Evolutionary conservation across 2,888 invertebrate genomes (phyloP).

Genomic region (Ectemnius continuus): DNA sequence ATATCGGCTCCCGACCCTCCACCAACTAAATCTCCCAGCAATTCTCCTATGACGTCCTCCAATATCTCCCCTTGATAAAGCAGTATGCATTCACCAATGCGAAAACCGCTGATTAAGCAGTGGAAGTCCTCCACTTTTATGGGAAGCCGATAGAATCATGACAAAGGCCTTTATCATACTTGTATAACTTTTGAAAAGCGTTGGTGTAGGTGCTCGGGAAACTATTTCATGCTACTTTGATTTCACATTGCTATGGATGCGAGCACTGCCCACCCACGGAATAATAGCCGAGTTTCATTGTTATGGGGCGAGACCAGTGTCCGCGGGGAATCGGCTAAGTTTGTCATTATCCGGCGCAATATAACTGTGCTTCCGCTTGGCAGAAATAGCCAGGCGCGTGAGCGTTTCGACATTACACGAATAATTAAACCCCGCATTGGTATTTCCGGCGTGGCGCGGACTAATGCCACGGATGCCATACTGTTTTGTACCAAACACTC

Average conservation of each 20-base stretch:
- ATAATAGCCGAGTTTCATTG: slow-evolving; percentile 47
- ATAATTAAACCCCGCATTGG: slow-evolving; percentile 52
- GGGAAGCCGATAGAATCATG: too few species aligned
- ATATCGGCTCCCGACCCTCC: too few species aligned
- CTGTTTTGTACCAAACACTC: too few species aligned
- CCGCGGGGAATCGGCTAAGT: slow-evolving; percentile 59
- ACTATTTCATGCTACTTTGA: slow-evolving; percentile 33
- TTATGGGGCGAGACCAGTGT: slow-evolving; percentile 49
- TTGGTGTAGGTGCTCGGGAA: slow-evolving; percentile 1
- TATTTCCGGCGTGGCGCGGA: slow-evolving; percentile 34
- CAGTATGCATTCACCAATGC: too few species aligned
- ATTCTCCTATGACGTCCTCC: too few species aligned
- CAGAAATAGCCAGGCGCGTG: slow-evolving; percentile 31
- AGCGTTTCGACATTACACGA: slow-evolving; percentile 50
- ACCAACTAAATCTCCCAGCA: too few species aligned
- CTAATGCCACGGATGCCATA: slow-evolving; percentile 15
- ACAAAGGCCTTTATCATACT: too few species aligned
- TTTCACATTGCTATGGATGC: slow-evolving; percentile 38
- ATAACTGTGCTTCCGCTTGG: slow-evolving; percentile 51
- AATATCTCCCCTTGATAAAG: too few species aligned
- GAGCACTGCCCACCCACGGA: slow-evolving; percentile 39
- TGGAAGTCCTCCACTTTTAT: too few species aligned
- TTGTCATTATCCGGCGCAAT: slow-evolving; percentile 58
- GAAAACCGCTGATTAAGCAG: too few species aligned
- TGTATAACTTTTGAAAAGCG: too few species aligned